These are phyloP conservation scores for Calypte anna DNA, from an alignment of 2,113 vertebrate species.

Conservation along the genomic window DNA sequence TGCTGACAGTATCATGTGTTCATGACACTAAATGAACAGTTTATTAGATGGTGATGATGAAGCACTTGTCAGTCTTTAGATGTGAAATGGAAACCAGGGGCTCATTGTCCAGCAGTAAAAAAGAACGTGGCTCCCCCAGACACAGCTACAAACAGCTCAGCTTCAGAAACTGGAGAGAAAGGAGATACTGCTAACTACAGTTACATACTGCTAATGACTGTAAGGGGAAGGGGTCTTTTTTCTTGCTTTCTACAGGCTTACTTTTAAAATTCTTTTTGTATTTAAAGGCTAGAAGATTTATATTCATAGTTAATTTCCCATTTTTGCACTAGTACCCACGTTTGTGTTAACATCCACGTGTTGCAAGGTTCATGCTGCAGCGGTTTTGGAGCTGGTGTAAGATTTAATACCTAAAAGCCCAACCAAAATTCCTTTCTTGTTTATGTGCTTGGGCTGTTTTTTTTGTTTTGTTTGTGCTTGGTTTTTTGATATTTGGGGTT, in stretches of 20 bases:
- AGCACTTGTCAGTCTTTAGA: background rate
- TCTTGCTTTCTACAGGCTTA: background rate
- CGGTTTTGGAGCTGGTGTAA: background rate
- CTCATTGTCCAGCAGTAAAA: background rate
- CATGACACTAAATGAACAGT: fast-evolving
- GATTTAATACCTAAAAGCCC: background rate
- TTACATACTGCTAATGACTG: background rate
- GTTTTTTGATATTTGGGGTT: no score
- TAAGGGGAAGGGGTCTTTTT: background rate
- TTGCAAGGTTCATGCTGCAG: background rate
- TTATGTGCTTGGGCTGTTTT: no score
- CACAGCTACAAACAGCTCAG: background rate
- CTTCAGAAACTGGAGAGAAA: background rate
- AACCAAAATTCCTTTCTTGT: background rate
- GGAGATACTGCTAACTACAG: background rate
- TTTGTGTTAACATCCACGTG: fast-evolving
- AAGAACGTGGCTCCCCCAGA: background rate
- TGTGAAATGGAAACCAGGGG: background rate
- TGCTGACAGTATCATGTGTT: background rate
- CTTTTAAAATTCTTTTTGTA: background rate
- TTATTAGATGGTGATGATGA: background rate
- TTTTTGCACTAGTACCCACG: background rate
- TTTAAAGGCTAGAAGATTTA: background rate
- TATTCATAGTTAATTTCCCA: background rate
- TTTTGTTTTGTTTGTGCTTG: no score